These are phyloP conservation scores for Catajapyx aquilonaris DNA, from an alignment of 1,140 invertebrate species.

Conservation along the genomic window DNA sequence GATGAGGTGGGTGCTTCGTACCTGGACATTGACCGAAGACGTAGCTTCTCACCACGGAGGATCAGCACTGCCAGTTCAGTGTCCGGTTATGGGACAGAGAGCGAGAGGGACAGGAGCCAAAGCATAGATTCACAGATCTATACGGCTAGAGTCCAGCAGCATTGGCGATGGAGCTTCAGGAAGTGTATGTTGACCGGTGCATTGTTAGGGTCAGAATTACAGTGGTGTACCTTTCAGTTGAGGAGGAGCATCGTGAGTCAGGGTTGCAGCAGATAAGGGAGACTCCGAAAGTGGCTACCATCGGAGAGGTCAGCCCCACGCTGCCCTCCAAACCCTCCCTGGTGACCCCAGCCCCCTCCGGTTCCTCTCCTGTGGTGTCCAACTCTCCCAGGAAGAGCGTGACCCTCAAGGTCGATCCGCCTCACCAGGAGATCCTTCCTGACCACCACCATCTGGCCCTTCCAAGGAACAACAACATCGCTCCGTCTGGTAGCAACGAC, in stretches of 20 bases:
- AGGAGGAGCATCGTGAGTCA: slow-evolving; percentile 24
- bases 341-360: neutral
- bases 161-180: slow-evolving; percentile 34
- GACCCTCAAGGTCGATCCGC: slow-evolving; percentile 13
- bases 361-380: slow-evolving; percentile 1
- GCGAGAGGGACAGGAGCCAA: slow-evolving; percentile 36
- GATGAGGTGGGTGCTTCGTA: slow-evolving; percentile 18
- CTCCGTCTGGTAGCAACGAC: slow-evolving; percentile 46
- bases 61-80: slow-evolving; percentile 44
- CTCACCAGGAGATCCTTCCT: too few relatives aligned
- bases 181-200: slow-evolving; percentile 26
- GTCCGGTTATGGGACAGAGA: slow-evolving; percentile 54
- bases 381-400: slow-evolving; percentile 20
- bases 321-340: neutral
- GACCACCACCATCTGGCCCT: slow-evolving; percentile 26
- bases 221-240: slow-evolving; percentile 15
- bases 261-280: slow-evolving; percentile 15
- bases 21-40: slow-evolving; percentile 20
- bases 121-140: slow-evolving; percentile 20
- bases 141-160: slow-evolving; percentile 18
- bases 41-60: slow-evolving; percentile 25
- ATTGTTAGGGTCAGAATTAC: neutral
- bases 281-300: slow-evolving; percentile 13
- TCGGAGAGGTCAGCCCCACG: neutral
- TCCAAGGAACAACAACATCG: slow-evolving; percentile 37